These are phyloP conservation scores for Oncorhynchus clarkii DNA, from an alignment of 2,113 vertebrate species.

Conservation along the genomic window DNA sequence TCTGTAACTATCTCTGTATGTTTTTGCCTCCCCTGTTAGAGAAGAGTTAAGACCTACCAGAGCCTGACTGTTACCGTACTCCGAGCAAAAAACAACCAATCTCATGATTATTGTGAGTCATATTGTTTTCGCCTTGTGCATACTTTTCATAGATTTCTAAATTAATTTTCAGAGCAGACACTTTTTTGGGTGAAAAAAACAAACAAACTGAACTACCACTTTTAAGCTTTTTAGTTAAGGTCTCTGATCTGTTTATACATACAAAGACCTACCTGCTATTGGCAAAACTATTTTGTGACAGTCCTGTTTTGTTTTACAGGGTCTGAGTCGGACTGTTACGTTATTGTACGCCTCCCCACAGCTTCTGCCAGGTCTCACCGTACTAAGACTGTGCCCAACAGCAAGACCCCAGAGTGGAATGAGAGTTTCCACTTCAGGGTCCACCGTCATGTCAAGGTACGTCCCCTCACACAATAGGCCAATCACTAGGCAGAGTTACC, in stretches of 20 bases:
- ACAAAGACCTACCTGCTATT: no score
- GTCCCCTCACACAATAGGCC: no score
- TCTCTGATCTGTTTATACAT: no score
- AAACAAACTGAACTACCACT: no score
- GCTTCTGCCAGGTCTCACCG: constrained; percentile 65
- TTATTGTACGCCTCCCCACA: constrained; percentile 80
- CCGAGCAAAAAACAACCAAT: constrained; percentile 25
- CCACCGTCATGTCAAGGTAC: constrained; percentile 78
- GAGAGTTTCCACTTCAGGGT: constrained; percentile 81
- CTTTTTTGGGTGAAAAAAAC: no score
- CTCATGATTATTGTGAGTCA: constrained; percentile 52
- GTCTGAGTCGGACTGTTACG: constrained; percentile 76
- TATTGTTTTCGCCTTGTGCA: background rate
- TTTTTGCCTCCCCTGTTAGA: no score
- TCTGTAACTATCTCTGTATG: no score
- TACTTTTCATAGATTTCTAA: no score
- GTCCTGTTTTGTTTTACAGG: constrained; percentile 23
- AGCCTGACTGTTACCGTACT: constrained; percentile 54
- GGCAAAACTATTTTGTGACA: no score
- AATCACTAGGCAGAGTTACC: no score
- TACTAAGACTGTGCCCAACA: constrained; percentile 77
- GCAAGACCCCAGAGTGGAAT: constrained; percentile 79
- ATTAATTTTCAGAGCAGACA: no score
- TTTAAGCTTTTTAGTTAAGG: no score
- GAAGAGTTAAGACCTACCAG: constrained; percentile 37